Conservation (phyloP, 1,140 invertebrate species). For the Lordiphosa mommai region DNA sequence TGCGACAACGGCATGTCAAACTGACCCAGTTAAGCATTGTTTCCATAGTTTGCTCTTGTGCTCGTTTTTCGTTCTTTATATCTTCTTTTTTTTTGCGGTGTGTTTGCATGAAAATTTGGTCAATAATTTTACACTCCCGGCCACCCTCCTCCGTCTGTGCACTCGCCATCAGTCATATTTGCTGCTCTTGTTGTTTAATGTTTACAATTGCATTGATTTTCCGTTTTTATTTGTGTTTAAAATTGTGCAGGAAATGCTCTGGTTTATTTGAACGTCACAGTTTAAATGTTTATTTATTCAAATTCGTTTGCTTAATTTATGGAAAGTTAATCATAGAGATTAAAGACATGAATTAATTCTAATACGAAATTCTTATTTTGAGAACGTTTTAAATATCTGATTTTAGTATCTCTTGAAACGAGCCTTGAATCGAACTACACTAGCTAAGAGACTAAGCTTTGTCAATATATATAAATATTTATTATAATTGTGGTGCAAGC, state of each 20-base stretch:
- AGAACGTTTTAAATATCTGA: too few species aligned
- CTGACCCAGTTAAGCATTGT: constrained; percentile 67
- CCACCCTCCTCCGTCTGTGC: background rate
- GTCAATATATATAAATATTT: too few species aligned
- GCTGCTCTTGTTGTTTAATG: constrained; percentile 41
- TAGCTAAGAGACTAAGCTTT: too few species aligned
- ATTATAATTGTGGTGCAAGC: too few species aligned
- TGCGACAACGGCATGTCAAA: constrained; percentile 74
- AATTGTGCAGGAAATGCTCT: constrained; percentile 33
- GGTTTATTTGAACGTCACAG: background rate
- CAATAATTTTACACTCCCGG: constrained; percentile 56
- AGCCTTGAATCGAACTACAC: too few species aligned
- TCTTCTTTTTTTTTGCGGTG: constrained; percentile 35
- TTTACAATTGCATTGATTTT: constrained; percentile 71
- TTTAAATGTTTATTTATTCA: constrained; percentile 8
- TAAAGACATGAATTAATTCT: too few species aligned
- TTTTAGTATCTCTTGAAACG: too few species aligned
- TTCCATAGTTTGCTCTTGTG: constrained; percentile 63
- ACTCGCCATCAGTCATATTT: constrained; percentile 50
- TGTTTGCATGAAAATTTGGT: constrained; percentile 73
- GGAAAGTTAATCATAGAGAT: constrained; percentile 14
- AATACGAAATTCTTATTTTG: too few species aligned
- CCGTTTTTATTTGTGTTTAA: constrained; percentile 48
- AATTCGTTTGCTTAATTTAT: constrained; percentile 3
- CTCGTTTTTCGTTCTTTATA: constrained; percentile 39